Percentiles rank a stretch among this genome's conserved stretches.
phyloP scores from a whole-genome alignment of 2,113 vertebrate species.

The Talpa occidentalis region DNA sequence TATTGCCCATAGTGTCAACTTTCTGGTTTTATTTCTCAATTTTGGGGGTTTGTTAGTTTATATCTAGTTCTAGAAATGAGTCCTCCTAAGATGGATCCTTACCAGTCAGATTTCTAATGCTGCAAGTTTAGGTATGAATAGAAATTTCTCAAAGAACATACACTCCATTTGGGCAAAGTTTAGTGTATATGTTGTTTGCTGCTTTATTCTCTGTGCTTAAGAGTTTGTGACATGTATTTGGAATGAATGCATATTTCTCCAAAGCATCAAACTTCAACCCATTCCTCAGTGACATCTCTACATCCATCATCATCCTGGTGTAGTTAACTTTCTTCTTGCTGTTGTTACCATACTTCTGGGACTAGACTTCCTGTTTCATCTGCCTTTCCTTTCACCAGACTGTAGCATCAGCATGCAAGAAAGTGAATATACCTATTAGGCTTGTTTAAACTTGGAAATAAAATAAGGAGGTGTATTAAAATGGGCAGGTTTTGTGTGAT shows the following conservation, averaged over 20 bases:
- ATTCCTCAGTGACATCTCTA: background rate
- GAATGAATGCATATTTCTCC: background rate
- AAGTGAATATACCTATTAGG: background rate
- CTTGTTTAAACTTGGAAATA: background rate
- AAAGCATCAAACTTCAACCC: background rate
- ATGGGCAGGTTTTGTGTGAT: background rate
- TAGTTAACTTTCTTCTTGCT: background rate
- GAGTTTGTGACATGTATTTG: background rate
- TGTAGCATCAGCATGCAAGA: background rate
- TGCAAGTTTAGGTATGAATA: background rate
- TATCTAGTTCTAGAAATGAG: background rate
- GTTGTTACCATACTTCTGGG: background rate
- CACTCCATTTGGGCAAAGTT: background rate
- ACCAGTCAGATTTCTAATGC: background rate
- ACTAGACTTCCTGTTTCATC: background rate
- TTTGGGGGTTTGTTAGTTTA: background rate
- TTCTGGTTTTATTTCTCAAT: background rate
- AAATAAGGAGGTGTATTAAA: background rate
- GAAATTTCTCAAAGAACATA: background rate
- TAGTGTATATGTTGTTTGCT: background rate
- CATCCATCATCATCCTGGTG: background rate
- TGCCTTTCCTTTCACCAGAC: conserved; percentile 39
- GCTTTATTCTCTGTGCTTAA: background rate
- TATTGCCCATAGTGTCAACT: background rate
- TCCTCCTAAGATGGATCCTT: accelerated